A percentile compares a stretch with the other conserved stretches of the same genome.
phyloP scores from a whole-genome alignment of 2,113 vertebrate species.

The Salvelinus sp. region DNA sequence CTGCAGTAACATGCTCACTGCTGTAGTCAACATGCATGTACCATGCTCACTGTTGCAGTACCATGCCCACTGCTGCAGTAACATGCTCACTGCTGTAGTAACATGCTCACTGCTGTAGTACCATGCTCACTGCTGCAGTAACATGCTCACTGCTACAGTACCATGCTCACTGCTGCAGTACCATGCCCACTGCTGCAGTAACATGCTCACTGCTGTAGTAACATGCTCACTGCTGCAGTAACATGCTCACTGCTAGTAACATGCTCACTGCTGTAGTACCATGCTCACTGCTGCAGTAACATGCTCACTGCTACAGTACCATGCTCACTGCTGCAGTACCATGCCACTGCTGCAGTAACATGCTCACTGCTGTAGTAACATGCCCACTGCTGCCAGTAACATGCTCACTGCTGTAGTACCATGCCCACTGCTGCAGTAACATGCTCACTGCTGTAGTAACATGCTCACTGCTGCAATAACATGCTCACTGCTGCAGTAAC shows the following conservation, averaged over 20 bases:
- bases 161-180: too few relatives aligned
- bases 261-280: slow-evolving; percentile 39
- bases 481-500: slow-evolving; percentile 37
- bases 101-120: too few relatives aligned
- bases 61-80: too few relatives aligned
- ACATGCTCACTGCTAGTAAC: too few relatives aligned
- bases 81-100: slow-evolving; percentile 8
- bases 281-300: slow-evolving; percentile 37
- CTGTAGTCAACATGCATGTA: too few relatives aligned
- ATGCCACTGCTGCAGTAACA: slow-evolving; percentile 35
- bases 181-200: too few relatives aligned
- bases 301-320: slow-evolving; percentile 34
- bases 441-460: slow-evolving; percentile 32
- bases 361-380: slow-evolving; percentile 1
- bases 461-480: slow-evolving; percentile 36
- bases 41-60: too few relatives aligned
- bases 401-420: slow-evolving; percentile 38
- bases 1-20: not conserved
- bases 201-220: slow-evolving; percentile 17
- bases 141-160: too few relatives aligned
- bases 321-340: slow-evolving; percentile 34
- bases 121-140: too few relatives aligned
- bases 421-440: slow-evolving; percentile 35
- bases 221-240: slow-evolving; percentile 37
- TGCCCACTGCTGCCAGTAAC: too few relatives aligned